phyloP scores from a whole-genome alignment of 2,797 vertebrate genomes.

The Cichlasoma orientale region DNA sequence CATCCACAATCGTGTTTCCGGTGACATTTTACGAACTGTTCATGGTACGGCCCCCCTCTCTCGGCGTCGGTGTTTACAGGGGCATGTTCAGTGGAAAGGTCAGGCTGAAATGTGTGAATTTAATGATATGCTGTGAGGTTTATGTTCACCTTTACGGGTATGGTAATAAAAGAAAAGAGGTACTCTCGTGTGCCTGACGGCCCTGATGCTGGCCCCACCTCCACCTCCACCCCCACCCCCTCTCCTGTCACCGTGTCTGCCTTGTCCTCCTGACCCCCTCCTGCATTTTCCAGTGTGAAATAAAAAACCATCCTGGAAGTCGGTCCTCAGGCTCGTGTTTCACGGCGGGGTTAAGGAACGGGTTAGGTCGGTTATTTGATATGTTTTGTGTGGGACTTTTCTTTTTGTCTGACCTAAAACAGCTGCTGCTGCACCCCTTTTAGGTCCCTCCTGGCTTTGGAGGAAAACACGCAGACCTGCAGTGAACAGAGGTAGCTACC shows the following conservation, averaged over 20 bases:
- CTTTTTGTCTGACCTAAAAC: constrained; percentile 55
- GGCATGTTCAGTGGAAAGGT: not conserved
- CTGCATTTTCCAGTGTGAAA: constrained; percentile 76
- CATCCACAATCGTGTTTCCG: not conserved
- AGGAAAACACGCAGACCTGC: not conserved
- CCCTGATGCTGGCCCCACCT: constrained; percentile 22
- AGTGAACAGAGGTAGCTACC: not conserved
- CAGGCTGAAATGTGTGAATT: constrained; percentile 24
- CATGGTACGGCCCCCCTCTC: not conserved
- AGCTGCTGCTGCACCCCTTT: constrained; percentile 43
- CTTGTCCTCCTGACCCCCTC: constrained; percentile 52
- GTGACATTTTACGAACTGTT: constrained; percentile 6
- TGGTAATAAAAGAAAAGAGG: not conserved
- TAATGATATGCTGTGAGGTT: constrained; percentile 35
- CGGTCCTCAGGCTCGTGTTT: constrained; percentile 45
- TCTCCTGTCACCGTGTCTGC: constrained; percentile 60
- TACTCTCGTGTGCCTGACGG: constrained; percentile 26
- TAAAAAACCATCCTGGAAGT: constrained; percentile 74
- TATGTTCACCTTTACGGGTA: constrained; percentile 8
- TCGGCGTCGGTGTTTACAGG: constrained; percentile 46
- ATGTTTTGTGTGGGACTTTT: constrained; percentile 36
- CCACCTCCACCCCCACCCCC: not conserved
- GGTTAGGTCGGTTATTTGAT: constrained; percentile 56
- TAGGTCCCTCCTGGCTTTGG: not conserved
- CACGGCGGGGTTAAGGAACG: constrained; percentile 35